A percentile compares a stretch with the other conserved stretches of the same genome.
phyloP scores from a whole-genome alignment of 2,797 vertebrate genomes.

The Oreonectes daqikongensis region DNA sequence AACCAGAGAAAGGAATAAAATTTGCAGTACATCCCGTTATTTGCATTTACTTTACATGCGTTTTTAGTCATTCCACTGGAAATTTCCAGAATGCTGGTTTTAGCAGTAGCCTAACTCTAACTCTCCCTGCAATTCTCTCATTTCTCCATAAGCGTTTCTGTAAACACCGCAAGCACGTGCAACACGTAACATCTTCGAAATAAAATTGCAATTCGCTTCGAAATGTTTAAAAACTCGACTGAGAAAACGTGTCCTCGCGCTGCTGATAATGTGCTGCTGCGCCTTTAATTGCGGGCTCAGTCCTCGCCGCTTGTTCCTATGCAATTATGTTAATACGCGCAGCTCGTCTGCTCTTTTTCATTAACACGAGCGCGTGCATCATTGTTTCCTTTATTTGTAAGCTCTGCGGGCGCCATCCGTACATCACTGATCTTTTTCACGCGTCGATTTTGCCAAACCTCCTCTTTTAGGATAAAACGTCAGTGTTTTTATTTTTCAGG shows the following conservation, averaged over 20 bases:
- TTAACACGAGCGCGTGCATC: constrained; percentile 73
- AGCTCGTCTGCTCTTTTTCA: constrained; percentile 78
- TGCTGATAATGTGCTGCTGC: constrained; percentile 66
- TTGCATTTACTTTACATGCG: background rate
- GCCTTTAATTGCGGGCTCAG: constrained; percentile 76
- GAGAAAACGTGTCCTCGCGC: constrained; percentile 11
- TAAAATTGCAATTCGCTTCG: background rate
- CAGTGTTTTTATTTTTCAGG: constrained; percentile 3
- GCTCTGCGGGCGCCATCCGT: constrained; percentile 54
- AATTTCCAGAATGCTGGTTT: background rate
- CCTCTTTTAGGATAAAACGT: constrained; percentile 33
- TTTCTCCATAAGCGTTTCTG: background rate
- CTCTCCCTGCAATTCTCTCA: background rate
- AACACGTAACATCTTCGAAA: background rate
- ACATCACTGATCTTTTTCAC: constrained; percentile 48
- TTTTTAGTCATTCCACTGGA: background rate
- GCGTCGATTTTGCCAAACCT: constrained; percentile 20
- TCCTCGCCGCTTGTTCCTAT: constrained; percentile 75
- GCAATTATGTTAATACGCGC: constrained; percentile 84
- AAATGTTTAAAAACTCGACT: constrained; percentile 13
- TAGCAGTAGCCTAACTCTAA: background rate
- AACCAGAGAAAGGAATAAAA: background rate
- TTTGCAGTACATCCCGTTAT: background rate
- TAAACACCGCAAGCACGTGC: background rate
- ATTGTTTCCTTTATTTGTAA: constrained; percentile 73